Conservation (phyloP, 2,888 invertebrate genomes). For the Palloptera scutellata region DNA sequence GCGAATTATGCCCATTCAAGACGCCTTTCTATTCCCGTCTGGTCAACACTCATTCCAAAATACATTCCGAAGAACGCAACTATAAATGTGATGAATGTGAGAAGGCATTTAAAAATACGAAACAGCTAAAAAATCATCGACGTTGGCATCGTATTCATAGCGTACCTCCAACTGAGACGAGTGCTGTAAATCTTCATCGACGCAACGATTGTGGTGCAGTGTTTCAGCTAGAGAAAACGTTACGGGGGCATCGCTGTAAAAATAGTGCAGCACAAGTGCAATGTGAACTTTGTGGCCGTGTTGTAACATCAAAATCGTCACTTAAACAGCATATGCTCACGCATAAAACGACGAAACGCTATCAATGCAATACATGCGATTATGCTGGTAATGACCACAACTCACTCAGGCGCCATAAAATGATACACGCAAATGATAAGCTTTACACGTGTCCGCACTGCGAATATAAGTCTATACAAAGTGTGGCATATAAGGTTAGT, state of each 20-base stretch:
- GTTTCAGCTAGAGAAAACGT: conserved; percentile 60
- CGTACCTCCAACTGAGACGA: conserved; percentile 34
- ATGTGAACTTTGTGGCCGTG: conserved; percentile 65
- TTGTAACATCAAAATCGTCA: conserved; percentile 64
- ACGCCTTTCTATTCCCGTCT: conserved; percentile 75
- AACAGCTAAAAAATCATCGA: conserved; percentile 81
- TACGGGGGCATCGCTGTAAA: conserved; percentile 68
- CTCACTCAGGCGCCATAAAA: conserved; percentile 79
- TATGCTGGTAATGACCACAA: conserved; percentile 83
- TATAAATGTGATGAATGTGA: conserved; percentile 73
- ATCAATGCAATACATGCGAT: conserved; percentile 76
- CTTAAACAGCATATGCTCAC: conserved; percentile 67
- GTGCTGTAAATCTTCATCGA: conserved; percentile 46
- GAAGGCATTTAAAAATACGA: conserved; percentile 80
- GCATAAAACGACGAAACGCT: conserved; percentile 65
- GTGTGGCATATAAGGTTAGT: conserved; percentile 74
- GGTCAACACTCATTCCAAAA: conserved; percentile 77
- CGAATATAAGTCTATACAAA: conserved; percentile 81
- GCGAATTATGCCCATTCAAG: conserved; percentile 78
- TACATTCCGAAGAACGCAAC: conserved; percentile 73
- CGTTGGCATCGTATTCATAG: conserved; percentile 67
- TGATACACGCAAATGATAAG: conserved; percentile 73
- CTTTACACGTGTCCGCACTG: conserved; percentile 83
- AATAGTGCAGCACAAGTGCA: conserved; percentile 63
- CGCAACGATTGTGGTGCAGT: conserved; percentile 64